Percentiles rank a stretch among this genome's conserved stretches.
Conservation (phyloP, 2,888 invertebrate genomes). For the Dexiosoma caninum region DNA sequence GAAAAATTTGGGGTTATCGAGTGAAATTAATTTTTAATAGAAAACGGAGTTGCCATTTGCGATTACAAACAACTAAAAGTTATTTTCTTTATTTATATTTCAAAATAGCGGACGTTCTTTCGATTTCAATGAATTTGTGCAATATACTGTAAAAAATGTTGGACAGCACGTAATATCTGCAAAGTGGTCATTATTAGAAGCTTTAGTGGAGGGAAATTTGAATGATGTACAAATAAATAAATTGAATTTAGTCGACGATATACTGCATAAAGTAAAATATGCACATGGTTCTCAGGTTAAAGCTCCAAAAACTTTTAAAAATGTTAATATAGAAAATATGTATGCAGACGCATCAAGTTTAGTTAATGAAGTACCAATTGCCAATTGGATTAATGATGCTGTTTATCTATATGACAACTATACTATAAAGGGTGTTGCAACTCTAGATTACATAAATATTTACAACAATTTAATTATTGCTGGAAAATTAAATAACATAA, state of each 20-base stretch:
- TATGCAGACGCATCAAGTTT: slow-evolving; percentile 68
- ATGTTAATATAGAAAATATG: slow-evolving; percentile 76
- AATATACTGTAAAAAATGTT: slow-evolving; percentile 76
- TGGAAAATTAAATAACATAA: slow-evolving; percentile 75
- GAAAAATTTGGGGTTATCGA: too few species aligned
- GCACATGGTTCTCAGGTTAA: slow-evolving; percentile 75
- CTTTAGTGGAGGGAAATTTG: slow-evolving; percentile 71
- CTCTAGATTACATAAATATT: slow-evolving; percentile 69
- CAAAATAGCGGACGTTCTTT: slow-evolving; percentile 69
- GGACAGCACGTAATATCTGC: slow-evolving; percentile 77
- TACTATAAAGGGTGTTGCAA: slow-evolving; percentile 78
- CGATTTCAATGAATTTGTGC: slow-evolving; percentile 77
- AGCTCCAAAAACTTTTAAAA: slow-evolving; percentile 76
- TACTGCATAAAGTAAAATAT: slow-evolving; percentile 77
- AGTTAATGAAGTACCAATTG: slow-evolving; percentile 78
- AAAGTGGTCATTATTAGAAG: slow-evolving; percentile 71
- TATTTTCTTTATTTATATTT: neutral
- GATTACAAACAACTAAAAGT: neutral
- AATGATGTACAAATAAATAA: slow-evolving; percentile 78
- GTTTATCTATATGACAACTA: slow-evolving; percentile 76
- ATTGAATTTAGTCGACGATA: slow-evolving; percentile 79
- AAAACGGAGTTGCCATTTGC: neutral
- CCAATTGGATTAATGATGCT: slow-evolving; percentile 78
- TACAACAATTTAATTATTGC: slow-evolving; percentile 71
- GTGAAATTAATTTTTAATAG: neutral